Percentiles rank a stretch among this genome's conserved stretches.
phyloP scores from a whole-genome alignment of 2,113 vertebrate genomes.

The Natator depressus region DNA sequence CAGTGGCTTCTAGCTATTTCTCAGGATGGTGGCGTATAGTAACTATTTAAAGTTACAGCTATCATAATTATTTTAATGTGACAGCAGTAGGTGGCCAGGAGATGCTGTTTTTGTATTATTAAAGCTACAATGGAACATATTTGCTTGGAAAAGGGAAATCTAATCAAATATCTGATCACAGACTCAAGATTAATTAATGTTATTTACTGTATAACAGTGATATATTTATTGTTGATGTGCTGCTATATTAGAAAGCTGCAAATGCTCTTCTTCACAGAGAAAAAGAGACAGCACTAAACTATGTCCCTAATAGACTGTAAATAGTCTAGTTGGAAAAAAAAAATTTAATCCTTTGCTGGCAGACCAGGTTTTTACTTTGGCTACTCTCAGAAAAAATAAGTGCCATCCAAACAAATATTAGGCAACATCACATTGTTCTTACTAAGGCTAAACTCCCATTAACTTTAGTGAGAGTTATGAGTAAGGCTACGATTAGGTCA shows the following conservation, averaged over 20 bases:
- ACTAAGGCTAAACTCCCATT: too few relatives aligned
- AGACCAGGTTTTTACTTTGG: neutral
- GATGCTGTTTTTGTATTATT: neutral
- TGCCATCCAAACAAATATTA: neutral
- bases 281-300: neutral
- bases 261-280: neutral
- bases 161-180: neutral
- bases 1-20: slow-evolving; percentile 5
- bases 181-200: neutral
- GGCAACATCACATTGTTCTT: neutral
- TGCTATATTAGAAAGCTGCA: neutral
- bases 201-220: neutral
- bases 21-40: slow-evolving; percentile 1
- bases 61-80: slow-evolving; percentile 43
- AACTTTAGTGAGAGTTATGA: too few relatives aligned
- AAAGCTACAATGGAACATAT: neutral
- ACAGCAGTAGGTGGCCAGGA: slow-evolving; percentile 17
- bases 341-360: neutral
- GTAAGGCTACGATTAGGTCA: too few relatives aligned
- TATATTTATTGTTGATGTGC: neutral
- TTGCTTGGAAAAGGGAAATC: slow-evolving; percentile 12
- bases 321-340: neutral
- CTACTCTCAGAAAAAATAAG: neutral
- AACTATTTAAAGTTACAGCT: slow-evolving; percentile 21
- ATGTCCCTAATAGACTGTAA: neutral